Base-by-base conservation (phyloP, 2,888 invertebrate genomes). In the Acleris holmiana region DNA sequence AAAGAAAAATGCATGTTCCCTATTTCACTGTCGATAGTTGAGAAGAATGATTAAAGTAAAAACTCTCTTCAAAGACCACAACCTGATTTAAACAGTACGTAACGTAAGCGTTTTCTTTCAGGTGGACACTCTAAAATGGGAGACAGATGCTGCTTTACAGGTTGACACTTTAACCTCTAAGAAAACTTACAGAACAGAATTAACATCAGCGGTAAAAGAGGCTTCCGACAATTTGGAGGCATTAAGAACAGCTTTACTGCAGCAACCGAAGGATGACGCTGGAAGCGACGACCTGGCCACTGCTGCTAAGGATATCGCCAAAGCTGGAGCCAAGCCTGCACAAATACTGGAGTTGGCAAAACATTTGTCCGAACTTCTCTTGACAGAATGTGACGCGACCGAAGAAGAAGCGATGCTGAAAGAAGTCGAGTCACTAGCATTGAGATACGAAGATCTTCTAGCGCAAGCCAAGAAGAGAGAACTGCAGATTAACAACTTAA, bases 141-240 rank as follows among this genome's bases (percentile, higher is more conserved):
- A 96, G 77, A 94, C 94, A 17, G 97, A 97, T 75, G 94, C 94
- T 0, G 95, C 95, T 0, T 95, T 96, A 5, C 97, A 98, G 91
- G 97, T 97, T 1, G 95, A 97, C 78, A 98, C 97, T 0, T 84
- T 97, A 47, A 97, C 97, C 48, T 95, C 97, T 4, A 96, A 96
- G 82, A 97, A 97, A 78, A 97, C 97, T 0, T 98, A 97, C 78
- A 88, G 95, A 61, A 95, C 94, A 73, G 97, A 98, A 83, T 85
- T 98, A 44, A 93, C 94, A 47, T 94, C 95, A 4, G 97, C 97
- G 0, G 93, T 97, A 4, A 88, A 88, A 49, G 97, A 98, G 77
- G 95, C 96, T 70, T 93, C 93, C 54, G 93, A 91, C 7, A 94
- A 95, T 67, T 86, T 97, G 4, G 94, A 95, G 60, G 93, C 94